A percentile compares a stretch with the other conserved stretches of the same genome.
phyloP scores from a whole-genome alignment of 2,888 invertebrate species.

The Synanthedon vespiformis region DNA sequence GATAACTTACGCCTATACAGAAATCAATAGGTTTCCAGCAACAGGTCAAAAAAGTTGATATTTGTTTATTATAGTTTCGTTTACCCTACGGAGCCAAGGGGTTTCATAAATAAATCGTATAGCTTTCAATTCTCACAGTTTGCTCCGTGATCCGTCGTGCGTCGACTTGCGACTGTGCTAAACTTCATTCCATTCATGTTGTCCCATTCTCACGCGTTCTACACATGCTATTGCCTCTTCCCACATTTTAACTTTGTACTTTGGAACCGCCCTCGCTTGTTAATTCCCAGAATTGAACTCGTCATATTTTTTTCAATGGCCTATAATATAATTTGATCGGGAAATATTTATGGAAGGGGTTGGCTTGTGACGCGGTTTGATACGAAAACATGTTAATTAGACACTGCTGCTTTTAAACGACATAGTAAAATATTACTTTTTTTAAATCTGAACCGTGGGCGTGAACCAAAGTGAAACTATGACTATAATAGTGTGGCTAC shows the following conservation, averaged over 20 bases:
- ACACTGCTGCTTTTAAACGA: slow-evolving; percentile 6
- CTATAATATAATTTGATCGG: slow-evolving; percentile 64
- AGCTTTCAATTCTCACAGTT: slow-evolving; percentile 66
- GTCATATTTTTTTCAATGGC: slow-evolving; percentile 62
- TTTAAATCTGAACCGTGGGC: background rate
- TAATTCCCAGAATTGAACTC: slow-evolving; percentile 58
- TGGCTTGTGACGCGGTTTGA: slow-evolving; percentile 38
- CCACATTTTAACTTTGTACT: slow-evolving; percentile 28
- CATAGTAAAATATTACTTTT: too few relatives aligned
- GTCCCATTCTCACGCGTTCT: slow-evolving; percentile 29
- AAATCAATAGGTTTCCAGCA: too few relatives aligned
- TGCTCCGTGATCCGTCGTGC: slow-evolving; percentile 19
- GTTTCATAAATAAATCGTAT: slow-evolving; percentile 65
- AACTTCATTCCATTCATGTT: slow-evolving; percentile 58
- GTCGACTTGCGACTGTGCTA: slow-evolving; percentile 28
- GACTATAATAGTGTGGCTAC: too few relatives aligned
- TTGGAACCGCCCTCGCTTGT: slow-evolving; percentile 54
- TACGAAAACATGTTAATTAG: slow-evolving; percentile 60
- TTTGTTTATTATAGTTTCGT: slow-evolving; percentile 41
- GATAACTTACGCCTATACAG: too few relatives aligned
- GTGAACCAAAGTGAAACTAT: too few relatives aligned
- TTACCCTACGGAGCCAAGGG: slow-evolving; percentile 55
- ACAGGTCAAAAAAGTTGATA: slow-evolving; percentile 16
- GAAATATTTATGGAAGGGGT: slow-evolving; percentile 69
- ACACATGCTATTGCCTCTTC: slow-evolving; percentile 28